Percentiles rank a stretch among this genome's conserved stretches.
Evolutionary conservation across 2,113 vertebrate species (phyloP).

Genomic region (Oreocharis arfaki): DNA sequence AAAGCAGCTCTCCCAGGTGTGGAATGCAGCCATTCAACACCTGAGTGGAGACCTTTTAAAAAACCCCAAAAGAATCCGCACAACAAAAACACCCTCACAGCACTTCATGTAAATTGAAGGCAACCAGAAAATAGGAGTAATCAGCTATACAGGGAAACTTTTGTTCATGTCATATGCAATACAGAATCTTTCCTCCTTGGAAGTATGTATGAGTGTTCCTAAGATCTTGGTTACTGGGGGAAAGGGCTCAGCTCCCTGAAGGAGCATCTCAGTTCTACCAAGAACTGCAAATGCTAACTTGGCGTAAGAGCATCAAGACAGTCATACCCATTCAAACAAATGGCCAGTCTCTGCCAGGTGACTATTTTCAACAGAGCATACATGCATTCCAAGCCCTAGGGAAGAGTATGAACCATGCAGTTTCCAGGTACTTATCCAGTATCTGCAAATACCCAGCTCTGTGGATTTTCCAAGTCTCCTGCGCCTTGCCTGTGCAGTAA

Average conservation of each 20-base stretch:
- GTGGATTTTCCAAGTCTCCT: neutral
- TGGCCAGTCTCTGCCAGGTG: fast-evolving
- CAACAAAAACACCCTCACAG: neutral
- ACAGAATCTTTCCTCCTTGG: neutral
- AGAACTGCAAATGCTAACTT: neutral
- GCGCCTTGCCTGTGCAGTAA: neutral
- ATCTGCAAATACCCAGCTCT: neutral
- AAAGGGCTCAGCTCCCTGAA: neutral
- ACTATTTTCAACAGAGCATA: fast-evolving
- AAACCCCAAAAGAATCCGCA: neutral
- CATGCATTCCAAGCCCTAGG: neutral
- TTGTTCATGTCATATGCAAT: neutral
- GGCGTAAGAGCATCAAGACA: neutral
- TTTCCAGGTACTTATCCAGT: neutral
- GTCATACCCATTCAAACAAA: neutral
- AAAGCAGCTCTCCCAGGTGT: neutral
- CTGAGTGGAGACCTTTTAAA: neutral
- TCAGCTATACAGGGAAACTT: neutral
- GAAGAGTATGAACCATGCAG: fast-evolving
- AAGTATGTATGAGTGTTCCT: neutral
- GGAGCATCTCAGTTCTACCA: neutral
- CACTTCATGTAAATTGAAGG: neutral
- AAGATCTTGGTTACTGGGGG: neutral
- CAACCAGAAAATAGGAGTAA: neutral
- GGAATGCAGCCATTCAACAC: neutral